A percentile compares a stretch with the other conserved stretches of the same genome.
Conservation (phyloP, 2,113 vertebrate species). For the Grallaria varia region DNA sequence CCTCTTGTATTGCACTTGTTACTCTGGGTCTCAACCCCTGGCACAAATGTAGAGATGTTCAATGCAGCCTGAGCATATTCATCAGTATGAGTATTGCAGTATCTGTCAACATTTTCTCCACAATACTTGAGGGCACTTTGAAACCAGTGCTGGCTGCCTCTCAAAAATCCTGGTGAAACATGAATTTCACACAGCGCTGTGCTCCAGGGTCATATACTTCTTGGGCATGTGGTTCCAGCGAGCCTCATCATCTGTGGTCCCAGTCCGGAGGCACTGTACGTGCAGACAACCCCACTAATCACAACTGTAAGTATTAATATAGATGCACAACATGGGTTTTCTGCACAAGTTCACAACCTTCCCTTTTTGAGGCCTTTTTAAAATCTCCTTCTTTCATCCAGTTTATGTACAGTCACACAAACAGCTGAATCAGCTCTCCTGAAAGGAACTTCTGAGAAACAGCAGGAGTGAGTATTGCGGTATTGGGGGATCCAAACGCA, state of each 20-base stretch:
- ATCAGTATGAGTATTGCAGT: not conserved
- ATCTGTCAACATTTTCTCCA: not conserved
- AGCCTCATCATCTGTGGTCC: not conserved
- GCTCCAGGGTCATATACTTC: not conserved
- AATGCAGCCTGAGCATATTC: not conserved
- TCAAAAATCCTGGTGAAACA: not conserved
- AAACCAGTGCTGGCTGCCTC: not conserved
- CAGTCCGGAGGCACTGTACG: not conserved
- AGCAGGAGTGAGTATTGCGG: not conserved
- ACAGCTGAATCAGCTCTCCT: not conserved
- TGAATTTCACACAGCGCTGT: not conserved
- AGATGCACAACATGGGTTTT: not conserved
- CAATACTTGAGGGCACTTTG: not conserved
- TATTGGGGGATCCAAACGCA: not conserved
- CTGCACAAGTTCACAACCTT: not conserved
- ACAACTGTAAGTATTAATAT: not conserved
- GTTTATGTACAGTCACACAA: not conserved
- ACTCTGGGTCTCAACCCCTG: not conserved
- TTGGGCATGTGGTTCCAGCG: rapidly evolving
- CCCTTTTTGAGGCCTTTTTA: not conserved
- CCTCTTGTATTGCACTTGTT: not conserved
- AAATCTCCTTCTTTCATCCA: not conserved
- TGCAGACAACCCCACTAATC: not conserved
- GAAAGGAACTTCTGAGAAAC: not conserved
- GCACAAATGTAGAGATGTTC: not conserved